phyloP scores from a whole-genome alignment of 2,797 vertebrate genomes.

The Liasis olivaceus region DNA sequence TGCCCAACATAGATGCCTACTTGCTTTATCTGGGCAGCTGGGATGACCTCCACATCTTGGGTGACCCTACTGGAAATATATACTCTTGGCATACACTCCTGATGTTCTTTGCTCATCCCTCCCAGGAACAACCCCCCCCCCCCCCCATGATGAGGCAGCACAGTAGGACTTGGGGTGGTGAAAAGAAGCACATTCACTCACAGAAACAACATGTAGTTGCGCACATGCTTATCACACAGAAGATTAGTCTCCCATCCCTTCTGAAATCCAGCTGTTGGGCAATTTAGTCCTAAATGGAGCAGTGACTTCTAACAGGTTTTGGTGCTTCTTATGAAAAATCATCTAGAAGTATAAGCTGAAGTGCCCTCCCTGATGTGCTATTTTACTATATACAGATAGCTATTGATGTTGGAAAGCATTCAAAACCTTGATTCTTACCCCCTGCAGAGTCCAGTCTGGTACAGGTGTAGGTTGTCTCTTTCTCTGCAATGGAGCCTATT shows the following conservation, averaged over 20 bases:
- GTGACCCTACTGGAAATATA: no score
- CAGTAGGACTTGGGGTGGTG: no score
- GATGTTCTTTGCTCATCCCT: no score
- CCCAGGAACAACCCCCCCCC: no score
- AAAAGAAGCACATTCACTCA: background rate
- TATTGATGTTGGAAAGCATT: background rate
- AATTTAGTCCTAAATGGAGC: background rate
- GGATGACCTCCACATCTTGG: no score
- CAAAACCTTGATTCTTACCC: background rate
- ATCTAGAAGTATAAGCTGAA: background rate
- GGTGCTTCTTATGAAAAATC: background rate
- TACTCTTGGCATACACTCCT: no score
- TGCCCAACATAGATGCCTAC: no score
- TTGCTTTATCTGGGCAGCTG: no score
- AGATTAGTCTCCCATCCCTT: background rate
- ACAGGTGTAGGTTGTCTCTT: no score
- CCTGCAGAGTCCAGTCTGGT: background rate
- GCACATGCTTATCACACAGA: no score
- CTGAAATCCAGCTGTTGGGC: background rate
- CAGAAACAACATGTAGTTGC: no score
- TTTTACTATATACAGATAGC: background rate
- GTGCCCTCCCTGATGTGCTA: background rate
- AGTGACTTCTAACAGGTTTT: background rate
- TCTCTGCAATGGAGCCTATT: background rate
- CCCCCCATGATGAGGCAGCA: no score